Conservation (phyloP, 1,140 invertebrate species). For the Pseudachorutes palmiensis region DNA sequence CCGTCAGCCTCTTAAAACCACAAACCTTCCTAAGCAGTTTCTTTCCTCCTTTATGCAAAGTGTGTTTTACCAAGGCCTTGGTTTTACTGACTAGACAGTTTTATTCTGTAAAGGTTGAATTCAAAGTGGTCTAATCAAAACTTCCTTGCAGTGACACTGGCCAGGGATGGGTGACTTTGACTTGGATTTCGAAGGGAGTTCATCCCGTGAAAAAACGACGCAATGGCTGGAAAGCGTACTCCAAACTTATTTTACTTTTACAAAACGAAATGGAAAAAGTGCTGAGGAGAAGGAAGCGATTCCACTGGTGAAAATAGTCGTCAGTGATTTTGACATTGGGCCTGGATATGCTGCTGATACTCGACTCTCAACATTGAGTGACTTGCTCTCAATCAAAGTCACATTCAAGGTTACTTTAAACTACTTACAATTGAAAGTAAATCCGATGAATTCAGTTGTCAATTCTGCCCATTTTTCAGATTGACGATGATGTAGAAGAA, state of each 20-base stretch:
- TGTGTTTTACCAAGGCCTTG: no score
- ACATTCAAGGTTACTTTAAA: conserved; percentile 21
- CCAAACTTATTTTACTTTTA: conserved; percentile 34
- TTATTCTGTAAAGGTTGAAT: no score
- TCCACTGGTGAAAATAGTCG: conserved; percentile 13
- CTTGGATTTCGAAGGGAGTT: conserved; percentile 12
- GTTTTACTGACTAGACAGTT: no score
- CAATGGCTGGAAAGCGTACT: conserved; percentile 36
- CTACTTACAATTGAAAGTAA: neutral
- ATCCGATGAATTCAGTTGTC: no score
- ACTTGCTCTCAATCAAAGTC: conserved; percentile 33
- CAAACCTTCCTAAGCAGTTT: no score
- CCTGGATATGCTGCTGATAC: conserved; percentile 26
- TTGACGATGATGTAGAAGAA: conserved; percentile 24
- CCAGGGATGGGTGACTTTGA: neutral
- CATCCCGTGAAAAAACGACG: conserved; percentile 36
- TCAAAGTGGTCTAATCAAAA: no score
- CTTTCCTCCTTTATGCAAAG: no score
- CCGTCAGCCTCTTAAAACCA: no score
- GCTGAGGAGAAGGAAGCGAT: conserved; percentile 1
- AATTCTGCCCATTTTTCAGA: conserved; percentile 12
- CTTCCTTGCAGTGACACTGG: neutral
- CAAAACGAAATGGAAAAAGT: conserved; percentile 20
- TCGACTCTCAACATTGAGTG: conserved; percentile 32
- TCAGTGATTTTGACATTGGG: conserved; percentile 26